phyloP scores from a whole-genome alignment of 2,113 vertebrate species.

The rat (Rattus norvegicus) region GRCr8 NC_086019.1:179778001-179778500 shows the following conservation, averaged over 20 bases:
- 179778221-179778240: constrained; percentile 20
- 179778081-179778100: neutral
- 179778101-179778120: constrained; percentile 24
- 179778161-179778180: neutral
- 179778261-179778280: neutral
- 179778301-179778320: constrained; percentile 55
- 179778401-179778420: constrained; percentile 88
- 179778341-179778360: constrained; percentile 69
- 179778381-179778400: constrained; percentile 87
- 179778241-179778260: constrained; percentile 32
- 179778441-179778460: constrained; percentile 95
- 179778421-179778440: constrained; percentile 90
- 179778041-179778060: neutral
- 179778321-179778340: constrained; percentile 69
- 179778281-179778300: constrained; percentile 29
- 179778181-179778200: constrained; percentile 16
- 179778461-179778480: constrained; percentile 95
- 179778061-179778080: neutral
- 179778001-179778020: neutral
- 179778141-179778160: constrained; percentile 26
- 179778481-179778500: constrained; percentile 96
- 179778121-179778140: constrained; percentile 6
- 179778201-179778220: neutral
- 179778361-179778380: constrained; percentile 81
- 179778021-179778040: neutral